phyloP scores from a whole-genome alignment of 2,797 vertebrate genomes.

The Sarcoramphus papa region DNA sequence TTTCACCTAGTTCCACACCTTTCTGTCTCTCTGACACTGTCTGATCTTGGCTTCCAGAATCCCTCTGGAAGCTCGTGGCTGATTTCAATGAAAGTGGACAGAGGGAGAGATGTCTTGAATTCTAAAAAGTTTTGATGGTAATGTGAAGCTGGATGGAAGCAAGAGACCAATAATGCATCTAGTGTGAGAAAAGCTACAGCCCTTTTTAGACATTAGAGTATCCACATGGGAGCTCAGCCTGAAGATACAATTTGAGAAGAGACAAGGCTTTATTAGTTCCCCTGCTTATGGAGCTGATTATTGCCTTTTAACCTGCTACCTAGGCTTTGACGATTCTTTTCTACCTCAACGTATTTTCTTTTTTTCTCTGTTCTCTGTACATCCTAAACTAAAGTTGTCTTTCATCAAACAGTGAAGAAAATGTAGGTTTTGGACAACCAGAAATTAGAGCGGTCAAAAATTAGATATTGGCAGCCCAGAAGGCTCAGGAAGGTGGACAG shows the following conservation, averaged over 20 bases:
- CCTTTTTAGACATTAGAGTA: not conserved
- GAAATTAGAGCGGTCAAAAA: not conserved
- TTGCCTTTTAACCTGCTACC: not conserved
- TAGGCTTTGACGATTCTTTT: not conserved
- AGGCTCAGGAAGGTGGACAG: not conserved
- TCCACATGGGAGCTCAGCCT: not conserved
- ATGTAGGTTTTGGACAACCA: not conserved
- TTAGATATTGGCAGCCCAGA: not conserved
- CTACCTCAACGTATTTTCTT: not conserved
- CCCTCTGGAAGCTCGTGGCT: not conserved
- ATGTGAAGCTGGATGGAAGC: not conserved
- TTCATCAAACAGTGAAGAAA: not conserved
- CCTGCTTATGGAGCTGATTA: not conserved
- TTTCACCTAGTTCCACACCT: not conserved
- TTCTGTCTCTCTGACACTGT: not conserved
- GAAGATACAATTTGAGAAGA: not conserved
- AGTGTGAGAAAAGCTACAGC: not conserved
- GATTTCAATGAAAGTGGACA: not conserved
- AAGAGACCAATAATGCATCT: not conserved
- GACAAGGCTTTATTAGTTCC: not conserved
- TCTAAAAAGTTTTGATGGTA: not conserved
- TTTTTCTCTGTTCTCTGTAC: not conserved
- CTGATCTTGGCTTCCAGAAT: not conserved
- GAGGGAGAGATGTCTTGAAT: not conserved
- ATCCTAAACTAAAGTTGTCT: not conserved